Evolutionary conservation across 2,797 vertebrate genomes (phyloP).

Genomic region (Smutsia temminckii): DNA sequence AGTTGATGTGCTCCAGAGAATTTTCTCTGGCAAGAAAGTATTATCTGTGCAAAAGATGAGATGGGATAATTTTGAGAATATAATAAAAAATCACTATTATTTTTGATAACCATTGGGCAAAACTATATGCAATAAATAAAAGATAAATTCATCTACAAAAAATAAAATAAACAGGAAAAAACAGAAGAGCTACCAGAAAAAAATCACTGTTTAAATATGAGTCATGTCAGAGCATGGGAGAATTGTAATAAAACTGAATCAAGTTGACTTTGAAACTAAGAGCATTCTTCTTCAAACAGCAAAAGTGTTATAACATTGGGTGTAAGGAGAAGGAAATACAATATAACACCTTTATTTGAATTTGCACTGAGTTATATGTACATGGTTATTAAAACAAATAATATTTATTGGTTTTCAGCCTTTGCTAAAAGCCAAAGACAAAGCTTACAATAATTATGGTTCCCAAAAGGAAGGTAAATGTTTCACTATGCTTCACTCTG

Average conservation of each 20-base stretch:
- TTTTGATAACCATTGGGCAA: background rate
- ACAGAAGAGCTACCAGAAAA: background rate
- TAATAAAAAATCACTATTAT: background rate
- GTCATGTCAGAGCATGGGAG: background rate
- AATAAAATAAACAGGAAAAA: background rate
- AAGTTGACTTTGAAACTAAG: conserved; percentile 39
- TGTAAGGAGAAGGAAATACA: conserved; percentile 52
- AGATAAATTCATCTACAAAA: background rate
- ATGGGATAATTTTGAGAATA: background rate
- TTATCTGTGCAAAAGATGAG: background rate
- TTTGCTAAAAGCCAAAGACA: conserved; percentile 25
- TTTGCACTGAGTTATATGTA: background rate
- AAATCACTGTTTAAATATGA: background rate
- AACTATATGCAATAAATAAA: conserved; percentile 10
- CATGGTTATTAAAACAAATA: background rate
- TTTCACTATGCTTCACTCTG: background rate
- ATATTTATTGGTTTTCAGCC: conserved; percentile 44
- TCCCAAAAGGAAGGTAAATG: conserved; percentile 41
- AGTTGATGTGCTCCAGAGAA: background rate
- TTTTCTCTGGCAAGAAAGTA: background rate
- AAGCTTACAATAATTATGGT: conserved; percentile 17
- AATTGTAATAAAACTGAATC: conserved; percentile 6
- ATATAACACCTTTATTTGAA: conserved; percentile 47
- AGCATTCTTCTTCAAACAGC: conserved; percentile 7
- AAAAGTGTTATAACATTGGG: background rate